A percentile compares a stretch with the other conserved stretches of the same genome.
Conservation (phyloP, 2,888 invertebrate species). For the Clanis bilineata region DNA sequence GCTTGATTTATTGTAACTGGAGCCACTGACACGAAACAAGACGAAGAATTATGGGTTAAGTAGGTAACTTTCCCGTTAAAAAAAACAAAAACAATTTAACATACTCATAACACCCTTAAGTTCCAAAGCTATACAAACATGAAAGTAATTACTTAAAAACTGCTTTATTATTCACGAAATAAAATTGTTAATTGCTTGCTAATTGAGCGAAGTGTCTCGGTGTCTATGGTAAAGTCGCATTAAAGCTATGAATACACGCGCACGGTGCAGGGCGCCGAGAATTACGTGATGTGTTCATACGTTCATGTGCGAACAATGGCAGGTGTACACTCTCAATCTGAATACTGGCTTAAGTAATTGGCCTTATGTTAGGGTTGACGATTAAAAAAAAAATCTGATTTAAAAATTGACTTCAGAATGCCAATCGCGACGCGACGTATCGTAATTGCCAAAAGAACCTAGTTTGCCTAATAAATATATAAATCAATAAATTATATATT, state of each 20-base stretch:
- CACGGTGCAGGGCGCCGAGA: slow-evolving; percentile 57
- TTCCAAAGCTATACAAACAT: background rate
- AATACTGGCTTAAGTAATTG: slow-evolving; percentile 78
- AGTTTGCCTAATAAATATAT: no score
- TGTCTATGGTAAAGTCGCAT: slow-evolving; percentile 25
- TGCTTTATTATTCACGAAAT: background rate
- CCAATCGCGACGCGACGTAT: no score
- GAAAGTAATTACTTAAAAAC: background rate
- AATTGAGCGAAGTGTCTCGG: slow-evolving; percentile 42
- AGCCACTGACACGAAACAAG: no score
- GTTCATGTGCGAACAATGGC: slow-evolving; percentile 62
- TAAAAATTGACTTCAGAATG: no score
- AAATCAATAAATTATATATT: no score
- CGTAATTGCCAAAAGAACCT: no score
- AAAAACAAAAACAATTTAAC: no score
- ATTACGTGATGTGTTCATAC: slow-evolving; percentile 61
- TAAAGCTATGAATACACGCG: slow-evolving; percentile 30
- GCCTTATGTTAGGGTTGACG: slow-evolving; percentile 62
- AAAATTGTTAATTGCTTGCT: slow-evolving; percentile 45
- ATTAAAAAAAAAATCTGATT: background rate
- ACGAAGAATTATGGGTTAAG: no score
- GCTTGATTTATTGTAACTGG: no score
- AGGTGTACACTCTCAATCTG: slow-evolving; percentile 63
- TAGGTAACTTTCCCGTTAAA: no score
- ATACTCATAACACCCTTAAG: background rate